Percentiles rank a stretch among this genome's conserved stretches.
These are phyloP conservation scores for Brevimyrus niger DNA, from an alignment of 2,113 vertebrate species.

Conservation along the genomic window DNA sequence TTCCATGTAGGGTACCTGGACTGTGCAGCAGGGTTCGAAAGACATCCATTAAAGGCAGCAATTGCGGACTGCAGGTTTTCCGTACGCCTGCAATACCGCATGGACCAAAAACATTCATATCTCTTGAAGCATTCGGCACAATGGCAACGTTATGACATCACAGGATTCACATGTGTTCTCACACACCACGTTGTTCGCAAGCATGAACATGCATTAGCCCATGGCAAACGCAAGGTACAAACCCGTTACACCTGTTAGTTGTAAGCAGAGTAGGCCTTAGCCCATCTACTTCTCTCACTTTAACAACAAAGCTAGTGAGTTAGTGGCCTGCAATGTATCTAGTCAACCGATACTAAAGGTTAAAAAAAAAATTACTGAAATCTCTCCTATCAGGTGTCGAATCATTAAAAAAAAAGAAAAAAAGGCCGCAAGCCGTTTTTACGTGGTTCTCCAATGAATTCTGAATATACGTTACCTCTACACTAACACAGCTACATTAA, in stretches of 20 bases:
- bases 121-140: background rate
- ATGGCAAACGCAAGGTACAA: background rate
- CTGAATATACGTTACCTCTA: background rate
- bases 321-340: background rate
- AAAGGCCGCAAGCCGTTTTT: background rate
- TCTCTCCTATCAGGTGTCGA: background rate
- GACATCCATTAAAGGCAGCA: background rate
- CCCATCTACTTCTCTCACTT: background rate
- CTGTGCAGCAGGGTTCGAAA: background rate
- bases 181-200: constrained; percentile 8
- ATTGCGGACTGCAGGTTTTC: background rate
- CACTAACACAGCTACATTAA: background rate
- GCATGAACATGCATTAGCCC: constrained; percentile 18
- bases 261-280: background rate
- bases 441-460: background rate
- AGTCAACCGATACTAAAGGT: background rate
- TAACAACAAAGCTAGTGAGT: background rate
- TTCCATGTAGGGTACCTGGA: background rate
- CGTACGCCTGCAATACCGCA: background rate
- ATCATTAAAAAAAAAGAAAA: background rate
- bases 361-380: background rate
- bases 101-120: background rate
- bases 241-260: constrained; percentile 14
- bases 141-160: background rate
- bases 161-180: background rate